phyloP scores from a whole-genome alignment of 2,113 vertebrate genomes.

The Columba livia region DNA sequence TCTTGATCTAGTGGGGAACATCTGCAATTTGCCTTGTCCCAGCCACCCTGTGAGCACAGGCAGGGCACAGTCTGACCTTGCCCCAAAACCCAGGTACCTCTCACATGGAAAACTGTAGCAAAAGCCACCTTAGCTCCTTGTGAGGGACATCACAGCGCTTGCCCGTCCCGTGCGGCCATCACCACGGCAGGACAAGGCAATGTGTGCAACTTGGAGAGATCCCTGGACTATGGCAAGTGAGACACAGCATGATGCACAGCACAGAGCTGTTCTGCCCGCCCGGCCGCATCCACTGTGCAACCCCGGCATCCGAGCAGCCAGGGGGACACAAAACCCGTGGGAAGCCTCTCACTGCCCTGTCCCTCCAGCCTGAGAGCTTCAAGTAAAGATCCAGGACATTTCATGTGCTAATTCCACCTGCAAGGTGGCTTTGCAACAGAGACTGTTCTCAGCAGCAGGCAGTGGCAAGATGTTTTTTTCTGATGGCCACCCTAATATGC shows the following conservation, averaged over 20 bases:
- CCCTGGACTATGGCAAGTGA: neutral
- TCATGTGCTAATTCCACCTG: neutral
- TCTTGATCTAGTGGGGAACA: neutral
- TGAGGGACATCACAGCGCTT: accelerated
- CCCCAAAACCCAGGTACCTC: neutral
- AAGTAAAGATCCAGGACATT: neutral
- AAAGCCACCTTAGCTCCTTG: neutral
- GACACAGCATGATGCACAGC: neutral
- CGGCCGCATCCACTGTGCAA: neutral
- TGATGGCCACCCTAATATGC: accelerated
- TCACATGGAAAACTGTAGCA: neutral
- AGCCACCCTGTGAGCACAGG: neutral
- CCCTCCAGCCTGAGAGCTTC: neutral
- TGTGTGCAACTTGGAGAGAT: neutral
- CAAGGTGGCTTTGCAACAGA: neutral
- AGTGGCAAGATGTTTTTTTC: neutral
- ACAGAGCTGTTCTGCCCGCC: neutral
- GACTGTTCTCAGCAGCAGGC: neutral
- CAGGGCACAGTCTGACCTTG: neutral
- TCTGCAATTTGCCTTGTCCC: neutral
- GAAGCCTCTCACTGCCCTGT: neutral
- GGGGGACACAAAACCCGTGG: neutral
- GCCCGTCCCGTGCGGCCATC: accelerated
- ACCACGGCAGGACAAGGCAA: neutral
- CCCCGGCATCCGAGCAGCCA: neutral